Evolutionary conservation across 2,888 invertebrate genomes (phyloP), one percentile per base, ranked within the genome.

Genomic region (Lymantria dispar): DNA sequence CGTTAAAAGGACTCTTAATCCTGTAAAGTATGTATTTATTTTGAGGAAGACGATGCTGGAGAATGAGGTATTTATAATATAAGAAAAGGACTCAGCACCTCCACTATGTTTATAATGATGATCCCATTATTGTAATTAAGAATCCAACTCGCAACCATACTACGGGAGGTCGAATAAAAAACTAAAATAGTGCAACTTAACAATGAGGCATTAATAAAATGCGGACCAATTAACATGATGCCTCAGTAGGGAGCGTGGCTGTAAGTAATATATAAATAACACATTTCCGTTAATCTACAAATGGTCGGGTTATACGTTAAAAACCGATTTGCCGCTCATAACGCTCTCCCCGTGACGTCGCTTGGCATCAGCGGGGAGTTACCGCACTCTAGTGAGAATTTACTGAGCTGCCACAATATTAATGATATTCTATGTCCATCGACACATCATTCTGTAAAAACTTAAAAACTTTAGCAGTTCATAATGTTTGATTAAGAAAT

Each of bases 191-290:
- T 57, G 70, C 55, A 69, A 74, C 61, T 70, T 68, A 78, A 80
- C 79, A 83, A 85, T 79, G 72, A 72, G 62, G 69, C 74, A 80
- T 81, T 84, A 82, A 86, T 87, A 80, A 87, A 81, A 77, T 74
- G 75, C 68, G 70, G 80, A 76, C 77, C 77, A 85, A 87, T 87
- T 85, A 87, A 80, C 77, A 78, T 81, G 77, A 78, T 70, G 65
- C 62, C 81, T 53, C 85, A 56, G 73, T 79, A 74, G 84, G 85
- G 83, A 68, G 82, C 68, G 76, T 65, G 60, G 70, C 74, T 77
- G 73, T 68, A 76, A 77, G 73, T 76, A 82, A 81, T 82, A 82
- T 77, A 87, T 85, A 85, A 85, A 84, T 82, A 85, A 81, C 79
- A 74, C 65, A 74, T 81, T 80, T 83, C 68, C 78, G 70, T 71